These are phyloP conservation scores for Lethenteron reissneri DNA, from an alignment of 2,113 vertebrate species.

Conservation along the genomic window DNA sequence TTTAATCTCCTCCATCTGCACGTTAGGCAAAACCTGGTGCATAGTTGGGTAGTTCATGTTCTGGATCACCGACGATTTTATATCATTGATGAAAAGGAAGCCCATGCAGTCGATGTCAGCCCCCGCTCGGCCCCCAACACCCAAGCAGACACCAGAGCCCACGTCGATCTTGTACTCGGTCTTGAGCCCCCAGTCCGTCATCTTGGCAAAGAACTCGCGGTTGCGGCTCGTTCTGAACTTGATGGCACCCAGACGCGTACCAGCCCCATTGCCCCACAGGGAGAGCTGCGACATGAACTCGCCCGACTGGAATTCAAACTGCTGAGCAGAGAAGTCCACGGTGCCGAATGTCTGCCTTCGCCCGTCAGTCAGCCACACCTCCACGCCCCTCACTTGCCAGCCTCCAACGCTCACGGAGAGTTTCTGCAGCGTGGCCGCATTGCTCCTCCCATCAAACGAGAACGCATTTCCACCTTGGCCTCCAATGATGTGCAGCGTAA, in stretches of 20 bases:
- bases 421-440: slow-evolving; percentile 12
- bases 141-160: slow-evolving; percentile 14
- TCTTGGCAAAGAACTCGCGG: slow-evolving; percentile 10
- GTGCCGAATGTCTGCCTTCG: slow-evolving; percentile 7
- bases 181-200: slow-evolving; percentile 12
- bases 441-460: slow-evolving; percentile 9
- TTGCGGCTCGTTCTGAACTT: slow-evolving; percentile 11
- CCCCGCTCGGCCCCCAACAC: slow-evolving; percentile 8
- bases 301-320: slow-evolving; percentile 12
- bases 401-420: slow-evolving; percentile 11
- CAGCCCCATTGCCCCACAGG: slow-evolving; percentile 14
- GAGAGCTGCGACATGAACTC: slow-evolving; percentile 14
- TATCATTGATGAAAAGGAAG: slow-evolving; percentile 12
- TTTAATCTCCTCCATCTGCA: slow-evolving; percentile 10
- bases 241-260: slow-evolving; percentile 14
- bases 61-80: slow-evolving; percentile 9
- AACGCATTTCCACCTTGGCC: neutral
- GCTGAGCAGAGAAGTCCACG: neutral
- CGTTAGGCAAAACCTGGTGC: slow-evolving; percentile 6
- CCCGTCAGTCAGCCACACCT: slow-evolving; percentile 12
- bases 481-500: neutral
- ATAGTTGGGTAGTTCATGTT: slow-evolving; percentile 13
- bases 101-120: slow-evolving; percentile 9
- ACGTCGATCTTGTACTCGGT: slow-evolving; percentile 11
- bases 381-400: slow-evolving; percentile 12